phyloP scores from a whole-genome alignment of 2,888 invertebrate genomes.

The Callinectes sapidus region DNA sequence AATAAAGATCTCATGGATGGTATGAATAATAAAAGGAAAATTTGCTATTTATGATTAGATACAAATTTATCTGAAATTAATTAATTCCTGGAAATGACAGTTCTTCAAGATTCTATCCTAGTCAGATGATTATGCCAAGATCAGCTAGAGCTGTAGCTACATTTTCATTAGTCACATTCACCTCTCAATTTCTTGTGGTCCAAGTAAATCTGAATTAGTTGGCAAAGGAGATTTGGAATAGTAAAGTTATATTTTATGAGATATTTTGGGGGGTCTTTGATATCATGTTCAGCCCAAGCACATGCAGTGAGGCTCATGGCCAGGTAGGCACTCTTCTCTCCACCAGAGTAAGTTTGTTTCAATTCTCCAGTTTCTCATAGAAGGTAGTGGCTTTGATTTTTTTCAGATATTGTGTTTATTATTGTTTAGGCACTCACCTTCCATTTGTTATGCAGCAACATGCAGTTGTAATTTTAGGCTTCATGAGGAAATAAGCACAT shows the following conservation, averaged over 20 bases:
- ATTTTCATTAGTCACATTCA: background rate
- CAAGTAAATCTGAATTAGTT: background rate
- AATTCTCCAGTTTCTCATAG: background rate
- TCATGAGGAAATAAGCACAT: conserved; percentile 17
- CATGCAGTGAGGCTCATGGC: background rate
- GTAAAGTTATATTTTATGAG: background rate
- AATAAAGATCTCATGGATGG: background rate
- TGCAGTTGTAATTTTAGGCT: background rate
- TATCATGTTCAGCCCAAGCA: conserved; percentile 2
- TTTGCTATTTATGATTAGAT: background rate
- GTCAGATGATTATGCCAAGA: background rate
- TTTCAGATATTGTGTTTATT: background rate
- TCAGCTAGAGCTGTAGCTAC: background rate
- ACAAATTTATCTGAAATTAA: background rate
- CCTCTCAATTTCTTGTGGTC: background rate
- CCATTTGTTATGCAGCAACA: background rate
- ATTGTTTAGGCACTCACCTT: background rate
- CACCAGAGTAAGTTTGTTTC: conserved; percentile 8
- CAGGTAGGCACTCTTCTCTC: background rate
- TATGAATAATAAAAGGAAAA: background rate
- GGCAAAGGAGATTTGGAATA: background rate
- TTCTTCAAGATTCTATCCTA: background rate
- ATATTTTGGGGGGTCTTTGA: background rate
- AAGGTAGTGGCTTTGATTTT: background rate
- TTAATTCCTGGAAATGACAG: background rate